Conservation (phyloP, 1,140 invertebrate species). For the Lethocerus indicus region DNA sequence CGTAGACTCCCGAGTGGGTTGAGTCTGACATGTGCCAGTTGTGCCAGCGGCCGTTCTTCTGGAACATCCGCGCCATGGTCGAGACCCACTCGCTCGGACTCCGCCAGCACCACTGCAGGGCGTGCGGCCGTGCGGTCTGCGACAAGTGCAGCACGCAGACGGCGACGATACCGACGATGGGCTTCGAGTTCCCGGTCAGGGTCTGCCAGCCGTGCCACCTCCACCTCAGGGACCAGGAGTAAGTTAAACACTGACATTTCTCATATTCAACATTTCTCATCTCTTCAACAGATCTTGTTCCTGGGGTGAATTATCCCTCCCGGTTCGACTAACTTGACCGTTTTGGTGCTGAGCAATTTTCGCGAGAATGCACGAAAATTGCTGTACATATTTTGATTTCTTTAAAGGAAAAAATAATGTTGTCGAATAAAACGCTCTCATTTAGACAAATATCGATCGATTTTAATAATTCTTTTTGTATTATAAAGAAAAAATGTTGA, state of each 20-base stretch:
- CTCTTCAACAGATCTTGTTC: no score
- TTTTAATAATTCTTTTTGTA: no score
- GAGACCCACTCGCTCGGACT: constrained; percentile 82
- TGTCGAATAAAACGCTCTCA: no score
- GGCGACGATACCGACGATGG: constrained; percentile 83
- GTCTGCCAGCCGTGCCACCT: constrained; percentile 85
- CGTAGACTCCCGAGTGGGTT: constrained; percentile 80
- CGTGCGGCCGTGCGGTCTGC: constrained; percentile 86
- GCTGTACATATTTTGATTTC: no score
- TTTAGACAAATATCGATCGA: no score
- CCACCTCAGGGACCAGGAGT: constrained; percentile 72
- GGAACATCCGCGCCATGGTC: constrained; percentile 97
- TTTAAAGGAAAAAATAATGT: no score
- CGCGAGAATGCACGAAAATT: no score
- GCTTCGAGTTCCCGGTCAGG: constrained; percentile 93
- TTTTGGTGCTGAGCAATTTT: no score
- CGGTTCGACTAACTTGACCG: no score
- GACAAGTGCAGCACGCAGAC: constrained; percentile 77
- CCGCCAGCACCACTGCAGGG: constrained; percentile 77
- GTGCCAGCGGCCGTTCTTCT: constrained; percentile 91
- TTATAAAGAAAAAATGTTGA: no score
- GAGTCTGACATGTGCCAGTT: constrained; percentile 87
- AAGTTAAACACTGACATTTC: constrained; percentile 24
- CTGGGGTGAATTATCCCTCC: no score
- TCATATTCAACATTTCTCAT: background rate